A percentile compares a stretch with the other conserved stretches of the same genome.
Conservation (phyloP, 2,113 vertebrate species). For the Pseudopodoces humilis region DNA sequence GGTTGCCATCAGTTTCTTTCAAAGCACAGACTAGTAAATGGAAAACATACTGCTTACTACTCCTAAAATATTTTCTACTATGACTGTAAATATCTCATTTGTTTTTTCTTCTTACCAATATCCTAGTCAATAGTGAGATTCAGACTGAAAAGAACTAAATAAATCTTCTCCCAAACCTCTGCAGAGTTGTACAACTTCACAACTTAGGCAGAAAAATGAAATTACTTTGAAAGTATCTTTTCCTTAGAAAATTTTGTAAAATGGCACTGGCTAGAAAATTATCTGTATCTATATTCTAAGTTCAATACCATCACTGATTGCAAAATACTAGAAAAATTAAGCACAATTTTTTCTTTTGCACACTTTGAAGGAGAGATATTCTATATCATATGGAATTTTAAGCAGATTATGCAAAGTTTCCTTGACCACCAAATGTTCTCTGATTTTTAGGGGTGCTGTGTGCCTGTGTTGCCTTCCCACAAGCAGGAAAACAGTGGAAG, state of each 20-base stretch:
- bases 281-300: background rate
- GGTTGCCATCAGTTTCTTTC: background rate
- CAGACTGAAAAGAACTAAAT: background rate
- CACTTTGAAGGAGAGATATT: background rate
- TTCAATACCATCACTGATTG: background rate
- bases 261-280: background rate
- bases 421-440: background rate
- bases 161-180: background rate
- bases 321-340: background rate
- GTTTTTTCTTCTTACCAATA: background rate
- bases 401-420: background rate
- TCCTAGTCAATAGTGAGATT: background rate
- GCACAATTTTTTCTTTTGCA: background rate
- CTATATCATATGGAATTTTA: background rate
- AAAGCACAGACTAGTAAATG: background rate
- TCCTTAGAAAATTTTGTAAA: background rate
- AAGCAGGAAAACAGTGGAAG: background rate
- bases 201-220: background rate
- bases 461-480: rapidly evolving
- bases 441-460: background rate
- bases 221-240: background rate
- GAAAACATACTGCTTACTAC: background rate
- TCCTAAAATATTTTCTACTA: background rate
- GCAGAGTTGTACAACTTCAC: background rate
- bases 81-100: background rate